Evolutionary conservation across 1,140 invertebrate genomes (phyloP).

Genomic region (Diuraphis noxia): DNA sequence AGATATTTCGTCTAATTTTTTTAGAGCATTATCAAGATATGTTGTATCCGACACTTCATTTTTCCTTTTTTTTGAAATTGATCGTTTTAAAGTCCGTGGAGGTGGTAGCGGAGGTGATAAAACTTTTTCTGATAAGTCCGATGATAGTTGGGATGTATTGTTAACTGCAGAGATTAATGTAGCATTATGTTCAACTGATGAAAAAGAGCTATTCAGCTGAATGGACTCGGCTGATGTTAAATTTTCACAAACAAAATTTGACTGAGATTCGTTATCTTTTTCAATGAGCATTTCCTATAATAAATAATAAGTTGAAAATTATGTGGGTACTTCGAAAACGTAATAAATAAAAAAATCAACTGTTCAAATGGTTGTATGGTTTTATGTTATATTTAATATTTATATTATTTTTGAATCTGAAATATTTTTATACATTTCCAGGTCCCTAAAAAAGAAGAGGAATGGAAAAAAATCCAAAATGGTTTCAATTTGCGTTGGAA

Average conservation of each 20-base stretch:
- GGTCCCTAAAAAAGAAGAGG: slow-evolving; percentile 54
- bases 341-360: slow-evolving; percentile 12
- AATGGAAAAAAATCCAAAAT: slow-evolving; percentile 58
- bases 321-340: background rate
- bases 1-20: slow-evolving; percentile 2
- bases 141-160: background rate
- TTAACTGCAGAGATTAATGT: slow-evolving; percentile 2
- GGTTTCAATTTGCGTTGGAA: too few relatives aligned
- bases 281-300: background rate
- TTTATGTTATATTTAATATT: background rate
- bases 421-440: slow-evolving; percentile 53
- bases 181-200: background rate
- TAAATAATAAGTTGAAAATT: slow-evolving; percentile 12
- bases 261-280: background rate
- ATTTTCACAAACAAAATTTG: background rate
- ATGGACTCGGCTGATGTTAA: background rate
- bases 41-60: background rate
- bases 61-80: background rate
- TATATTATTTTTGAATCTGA: background rate
- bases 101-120: background rate
- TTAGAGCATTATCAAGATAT: slow-evolving; percentile 11
- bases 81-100: background rate
- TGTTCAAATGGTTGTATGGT: background rate
- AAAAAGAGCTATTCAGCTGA: background rate
- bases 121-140: background rate